A percentile compares a stretch with the other conserved stretches of the same genome.
Conservation (phyloP, 2,113 vertebrate species). For the Machaerirhynchus nigripectus region DNA sequence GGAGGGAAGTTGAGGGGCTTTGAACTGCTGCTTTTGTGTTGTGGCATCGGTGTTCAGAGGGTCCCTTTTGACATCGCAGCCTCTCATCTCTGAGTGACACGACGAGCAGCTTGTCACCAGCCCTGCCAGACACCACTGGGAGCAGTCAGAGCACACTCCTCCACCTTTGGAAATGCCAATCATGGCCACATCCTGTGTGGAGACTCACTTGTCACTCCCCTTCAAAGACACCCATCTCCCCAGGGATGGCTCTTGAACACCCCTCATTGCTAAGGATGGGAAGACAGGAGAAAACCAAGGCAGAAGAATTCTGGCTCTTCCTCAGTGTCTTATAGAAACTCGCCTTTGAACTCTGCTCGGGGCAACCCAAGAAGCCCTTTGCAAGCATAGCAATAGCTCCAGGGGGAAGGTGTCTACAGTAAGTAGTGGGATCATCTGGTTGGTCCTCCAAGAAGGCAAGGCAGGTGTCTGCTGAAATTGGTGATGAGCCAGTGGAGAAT, state of each 20-base stretch:
- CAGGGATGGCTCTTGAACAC: background rate
- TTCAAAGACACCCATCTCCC: background rate
- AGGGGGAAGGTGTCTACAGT: background rate
- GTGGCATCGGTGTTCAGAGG: background rate
- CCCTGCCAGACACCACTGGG: background rate
- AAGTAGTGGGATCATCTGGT: background rate
- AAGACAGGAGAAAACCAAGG: background rate
- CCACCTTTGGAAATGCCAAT: conserved; percentile 43
- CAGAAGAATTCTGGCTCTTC: background rate
- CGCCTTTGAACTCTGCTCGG: background rate
- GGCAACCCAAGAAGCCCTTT: background rate
- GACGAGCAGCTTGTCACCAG: conserved; percentile 44
- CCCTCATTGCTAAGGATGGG: background rate
- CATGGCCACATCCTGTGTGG: background rate
- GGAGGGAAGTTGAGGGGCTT: conserved; percentile 29
- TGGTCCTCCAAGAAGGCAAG: background rate
- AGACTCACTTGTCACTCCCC: background rate
- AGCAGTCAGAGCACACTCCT: background rate
- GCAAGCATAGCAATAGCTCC: background rate
- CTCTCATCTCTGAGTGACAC: conserved; percentile 24
- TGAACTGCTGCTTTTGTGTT: conserved; percentile 52
- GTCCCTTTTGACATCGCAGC: background rate
- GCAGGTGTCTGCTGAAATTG: background rate
- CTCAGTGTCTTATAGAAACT: background rate
- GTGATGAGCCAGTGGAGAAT: background rate